Evolutionary conservation across 2,888 invertebrate genomes (phyloP), one percentile per base, ranked within the genome.

Genomic region (Crioceris asparagi): DNA sequence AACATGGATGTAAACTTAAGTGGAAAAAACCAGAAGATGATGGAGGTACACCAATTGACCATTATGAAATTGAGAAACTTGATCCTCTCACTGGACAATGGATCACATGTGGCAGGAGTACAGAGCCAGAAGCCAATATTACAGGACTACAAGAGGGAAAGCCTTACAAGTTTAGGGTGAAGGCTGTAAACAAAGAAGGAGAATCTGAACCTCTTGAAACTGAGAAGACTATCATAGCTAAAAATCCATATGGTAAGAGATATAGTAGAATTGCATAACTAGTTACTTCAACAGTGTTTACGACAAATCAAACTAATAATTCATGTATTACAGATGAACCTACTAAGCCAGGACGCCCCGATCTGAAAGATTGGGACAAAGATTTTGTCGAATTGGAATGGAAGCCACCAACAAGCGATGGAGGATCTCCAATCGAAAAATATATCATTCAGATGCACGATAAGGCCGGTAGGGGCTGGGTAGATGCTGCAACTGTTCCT

Each of bases 151-250:
- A 86, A 51, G 91, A 92, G 61, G 93, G 93, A 53, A 97, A 98
- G 63, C 86, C 91, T 1, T 98, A 98, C 68, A 92, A 96, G 70
- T 98, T 98, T 77, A 77, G 98, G 32, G 97, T 99, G 0, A 84
- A 86, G 56, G 96, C 98, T 14, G 93, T 97, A 35, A 98, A 98
- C 66, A 90, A 92, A 61, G 94, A 97, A 65, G 98, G 98, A 11
- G 93, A 93, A 64, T 93, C 96, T 1, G 96, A 97, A 62, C 93
- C 93, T 41, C 69, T 98, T 38, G 92, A 91, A 64, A 85, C 93
- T 0, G 92, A 92, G 45, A 85, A 86, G 55, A 77, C 92, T 7
- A 93, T 94, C 47, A 79, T 94, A 53, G 97, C 98, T 39, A 98
- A 97, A 68, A 98, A 98, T 85, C 97, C 97, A 45, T 98, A 87